These are phyloP conservation scores for Hydrochoerus hydrochaeris DNA, from an alignment of 2,113 vertebrate genomes.

Conservation along the genomic window DNA sequence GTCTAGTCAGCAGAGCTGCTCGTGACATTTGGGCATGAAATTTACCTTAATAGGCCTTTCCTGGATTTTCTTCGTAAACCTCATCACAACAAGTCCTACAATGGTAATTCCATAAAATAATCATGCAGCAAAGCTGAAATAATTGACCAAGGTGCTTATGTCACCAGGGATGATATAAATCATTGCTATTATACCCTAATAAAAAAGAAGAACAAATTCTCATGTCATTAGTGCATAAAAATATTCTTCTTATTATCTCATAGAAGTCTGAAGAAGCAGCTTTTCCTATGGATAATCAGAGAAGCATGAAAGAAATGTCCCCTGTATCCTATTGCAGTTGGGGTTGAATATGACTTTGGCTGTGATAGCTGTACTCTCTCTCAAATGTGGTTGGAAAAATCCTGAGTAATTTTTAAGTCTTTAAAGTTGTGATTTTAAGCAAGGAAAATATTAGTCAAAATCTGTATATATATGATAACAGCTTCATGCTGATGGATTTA, in stretches of 20 bases:
- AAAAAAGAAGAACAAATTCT: slow-evolving; percentile 51
- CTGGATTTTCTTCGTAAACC: slow-evolving; percentile 93
- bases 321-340: background rate
- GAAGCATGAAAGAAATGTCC: background rate
- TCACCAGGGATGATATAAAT: slow-evolving; percentile 95
- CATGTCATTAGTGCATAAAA: background rate
- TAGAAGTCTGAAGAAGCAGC: background rate
- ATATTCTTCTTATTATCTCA: background rate
- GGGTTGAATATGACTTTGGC: background rate
- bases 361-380: background rate
- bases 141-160: slow-evolving; percentile 95
- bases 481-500: background rate
- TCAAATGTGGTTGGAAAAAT: background rate
- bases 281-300: background rate
- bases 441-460: background rate
- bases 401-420: background rate
- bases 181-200: slow-evolving; percentile 89
- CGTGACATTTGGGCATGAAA: background rate
- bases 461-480: background rate
- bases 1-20: background rate
- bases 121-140: slow-evolving; percentile 98
- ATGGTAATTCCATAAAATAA: slow-evolving; percentile 91
- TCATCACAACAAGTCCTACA: slow-evolving; percentile 92
- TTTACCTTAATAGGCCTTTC: slow-evolving; percentile 93
- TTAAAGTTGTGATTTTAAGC: background rate